Evolutionary conservation across 2,797 vertebrate genomes (phyloP).

Genomic region (Salmo trutta): DNA sequence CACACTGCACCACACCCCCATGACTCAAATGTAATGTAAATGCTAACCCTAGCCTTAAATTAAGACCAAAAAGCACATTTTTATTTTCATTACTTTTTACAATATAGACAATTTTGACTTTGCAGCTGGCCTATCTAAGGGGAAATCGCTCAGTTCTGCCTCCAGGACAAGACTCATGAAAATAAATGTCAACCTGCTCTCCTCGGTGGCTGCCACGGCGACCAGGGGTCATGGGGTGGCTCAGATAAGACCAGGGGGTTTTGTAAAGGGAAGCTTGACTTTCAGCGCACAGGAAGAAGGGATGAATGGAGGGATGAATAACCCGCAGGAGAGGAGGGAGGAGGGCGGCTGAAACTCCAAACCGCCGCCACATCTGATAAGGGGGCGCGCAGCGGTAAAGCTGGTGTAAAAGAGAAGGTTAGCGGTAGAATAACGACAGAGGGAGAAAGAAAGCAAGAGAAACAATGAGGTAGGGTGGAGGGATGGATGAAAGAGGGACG

Average conservation of each 20-base stretch:
- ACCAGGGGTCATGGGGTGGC: constrained; percentile 80
- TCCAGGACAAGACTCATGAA: background rate
- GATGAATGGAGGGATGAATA: constrained; percentile 68
- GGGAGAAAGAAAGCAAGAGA: constrained; percentile 33
- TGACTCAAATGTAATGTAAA: too few relatives aligned
- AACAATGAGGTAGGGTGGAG: constrained; percentile 13
- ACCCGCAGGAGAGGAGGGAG: constrained; percentile 76
- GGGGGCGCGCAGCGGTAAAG: constrained; percentile 71
- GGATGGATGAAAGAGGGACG: constrained; percentile 20
- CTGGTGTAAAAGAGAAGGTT: constrained; percentile 79
- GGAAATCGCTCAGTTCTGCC: too few relatives aligned
- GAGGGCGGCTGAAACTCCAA: constrained; percentile 83
- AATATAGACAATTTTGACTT: too few relatives aligned
- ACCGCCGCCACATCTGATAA: constrained; percentile 87
- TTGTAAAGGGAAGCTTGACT: constrained; percentile 88
- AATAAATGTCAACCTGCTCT: constrained; percentile 31
- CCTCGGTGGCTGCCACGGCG: constrained; percentile 54
- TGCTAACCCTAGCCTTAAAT: too few relatives aligned
- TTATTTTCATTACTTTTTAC: too few relatives aligned
- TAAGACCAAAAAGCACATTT: too few relatives aligned
- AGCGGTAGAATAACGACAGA: constrained; percentile 68
- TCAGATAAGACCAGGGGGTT: constrained; percentile 83
- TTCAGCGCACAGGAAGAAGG: constrained; percentile 86
- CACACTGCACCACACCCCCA: constrained; percentile 7
- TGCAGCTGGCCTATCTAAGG: too few relatives aligned